These are phyloP conservation scores for Cephus sareptanus DNA, from an alignment of 2,888 invertebrate genomes.

Conservation along the genomic window DNA sequence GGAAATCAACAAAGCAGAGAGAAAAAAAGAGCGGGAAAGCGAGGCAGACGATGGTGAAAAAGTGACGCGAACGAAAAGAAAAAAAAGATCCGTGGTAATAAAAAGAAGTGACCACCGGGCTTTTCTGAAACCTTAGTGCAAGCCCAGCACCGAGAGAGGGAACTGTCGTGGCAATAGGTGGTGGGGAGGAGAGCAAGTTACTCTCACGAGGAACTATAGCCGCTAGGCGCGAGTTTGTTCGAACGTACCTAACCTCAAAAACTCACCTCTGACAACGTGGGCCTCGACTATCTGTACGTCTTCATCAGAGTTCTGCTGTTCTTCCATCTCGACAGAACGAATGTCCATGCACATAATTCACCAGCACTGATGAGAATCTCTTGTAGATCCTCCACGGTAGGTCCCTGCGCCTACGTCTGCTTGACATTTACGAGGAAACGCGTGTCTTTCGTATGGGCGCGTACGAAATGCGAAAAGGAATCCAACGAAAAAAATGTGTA, in stretches of 20 bases:
- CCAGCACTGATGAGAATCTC: conserved; percentile 36
- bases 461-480: neutral
- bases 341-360: conserved; percentile 65
- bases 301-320: conserved; percentile 55
- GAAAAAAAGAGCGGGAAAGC: neutral
- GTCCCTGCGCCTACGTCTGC: conserved; percentile 38
- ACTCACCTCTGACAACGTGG: conserved; percentile 55
- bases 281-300: conserved; percentile 62
- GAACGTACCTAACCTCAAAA: conserved; percentile 43
- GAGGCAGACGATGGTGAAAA: neutral
- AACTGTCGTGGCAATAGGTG: neutral
- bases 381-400: conserved; percentile 34
- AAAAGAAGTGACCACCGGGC: neutral
- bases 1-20: neutral
- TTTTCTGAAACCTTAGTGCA: neutral
- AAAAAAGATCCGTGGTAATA: neutral
- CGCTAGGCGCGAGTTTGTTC: neutral
- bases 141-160: neutral
- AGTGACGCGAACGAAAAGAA: neutral
- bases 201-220: neutral
- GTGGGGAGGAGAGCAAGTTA: neutral
- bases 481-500: neutral
- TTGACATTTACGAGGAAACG: conserved; percentile 54
- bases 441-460: neutral
- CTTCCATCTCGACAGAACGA: conserved; percentile 61